Evolutionary conservation across 1,140 invertebrate genomes (phyloP), one percentile per base, ranked within the genome.

Genomic region (Macrobrachium nipponense): DNA sequence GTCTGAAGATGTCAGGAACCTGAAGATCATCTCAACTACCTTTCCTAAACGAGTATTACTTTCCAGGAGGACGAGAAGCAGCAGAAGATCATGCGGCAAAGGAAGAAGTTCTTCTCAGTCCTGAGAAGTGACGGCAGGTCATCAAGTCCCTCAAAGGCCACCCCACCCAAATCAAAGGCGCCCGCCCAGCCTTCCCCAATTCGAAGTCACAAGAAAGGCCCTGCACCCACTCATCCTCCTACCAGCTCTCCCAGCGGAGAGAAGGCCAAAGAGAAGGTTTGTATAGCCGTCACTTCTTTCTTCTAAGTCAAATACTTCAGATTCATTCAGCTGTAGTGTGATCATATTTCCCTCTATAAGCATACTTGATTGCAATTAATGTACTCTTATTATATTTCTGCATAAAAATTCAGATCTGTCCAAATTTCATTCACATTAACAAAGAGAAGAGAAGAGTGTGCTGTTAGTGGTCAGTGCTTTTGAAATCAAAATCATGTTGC

Each of bases 101-200:
- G 86, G 68, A 87, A 80, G 62, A 87, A 87, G 61, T 87, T 87
- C 81, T 73, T 87, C 72, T 80, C 78, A 11, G 86, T 72, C 66
- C 62, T 87, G 59, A 78, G 82, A 81, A 68, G 75, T 7, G 86
- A 87, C 44, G 86, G 86, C 18, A 59, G 78, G 5, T 51, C 23
- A 80, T 64, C 78, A 80, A 80, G 15, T 12, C 12, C 15, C 10
- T 7, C 20, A 15, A 87, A 70, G 20, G 62, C 80, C 14, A 80
- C 59, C 44, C 44, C 79, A 17, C n/a, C 12, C 15, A 51, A 36
- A 11, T 12, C 14, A 14, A 64, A 73, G 36, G 44, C 36, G 6
- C 44, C 44, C 36, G 18, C 27, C 23, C 17, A 17, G 36, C 11
- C 23, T 11, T n/a, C 20, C 12, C 43, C 70, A 5, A 2, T 18